Base-by-base conservation (phyloP, 2,797 vertebrate species). In the Gouania willdenowi region DNA sequence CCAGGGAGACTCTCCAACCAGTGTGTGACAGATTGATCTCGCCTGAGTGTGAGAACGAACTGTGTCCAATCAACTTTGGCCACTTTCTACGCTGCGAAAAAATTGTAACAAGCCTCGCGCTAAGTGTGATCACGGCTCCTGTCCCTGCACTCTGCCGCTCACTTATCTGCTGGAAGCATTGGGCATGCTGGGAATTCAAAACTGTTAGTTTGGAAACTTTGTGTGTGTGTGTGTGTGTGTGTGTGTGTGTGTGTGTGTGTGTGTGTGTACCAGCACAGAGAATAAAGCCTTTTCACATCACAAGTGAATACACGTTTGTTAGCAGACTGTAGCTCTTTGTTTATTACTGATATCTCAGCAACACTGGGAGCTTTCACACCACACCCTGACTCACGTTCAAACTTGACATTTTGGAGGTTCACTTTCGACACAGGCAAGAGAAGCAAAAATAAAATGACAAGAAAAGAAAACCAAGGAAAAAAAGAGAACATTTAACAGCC, bases 21-120 rank as follows among this genome's bases (percentile, higher is more conserved):
- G 24, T 8, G 27, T 26, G 41, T n/a, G n/a, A 47, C 54, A 61
- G 61, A 43, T 16, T 54, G 62, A 51, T 56, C n/a, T n/a, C n/a
- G n/a, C n/a, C n/a, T n/a, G n/a, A n/a, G n/a, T n/a, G n/a, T n/a
- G 51, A 58, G 23, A 42, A 50, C 27, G 17, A 25, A n/a, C 23
- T 4, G 31, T 3, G 36, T 53, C 44, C 6, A 4, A 47, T 51
- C 10, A 25, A 51, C 30, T 53, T 3, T 26, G 43, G 41, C 44
- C 48, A 26, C 29, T 37, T 33, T 41, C 4, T n/a, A n/a, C 7
- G 10, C 60, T 34, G 47, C 32, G n/a, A n/a, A n/a, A n/a, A n/a
- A n/a, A n/a, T n/a, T n/a, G n/a, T n/a, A n/a, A n/a, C n/a, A n/a
- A n/a, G 26, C 20, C 33, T 4, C 1, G 4, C 45, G 62, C 40